phyloP scores from a whole-genome alignment of 2,113 vertebrate genomes.

The Centrocercus urophasianus region DNA sequence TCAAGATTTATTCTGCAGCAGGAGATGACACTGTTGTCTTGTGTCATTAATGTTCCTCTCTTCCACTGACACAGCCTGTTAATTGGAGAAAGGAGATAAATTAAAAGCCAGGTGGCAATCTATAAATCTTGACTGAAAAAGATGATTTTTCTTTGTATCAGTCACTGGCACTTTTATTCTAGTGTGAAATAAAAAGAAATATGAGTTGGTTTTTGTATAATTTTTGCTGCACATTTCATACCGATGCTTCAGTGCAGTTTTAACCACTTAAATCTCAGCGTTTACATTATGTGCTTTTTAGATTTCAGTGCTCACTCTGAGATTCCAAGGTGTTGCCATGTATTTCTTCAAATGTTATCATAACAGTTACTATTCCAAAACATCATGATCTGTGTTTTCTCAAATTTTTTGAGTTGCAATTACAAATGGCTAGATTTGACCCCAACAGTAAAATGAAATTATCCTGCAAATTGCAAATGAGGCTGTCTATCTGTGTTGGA shows the following conservation, averaged over 20 bases:
- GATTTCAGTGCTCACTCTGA: background rate
- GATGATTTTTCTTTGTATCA: background rate
- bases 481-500: background rate
- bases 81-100: slow-evolving; percentile 34
- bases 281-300: background rate
- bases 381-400: background rate
- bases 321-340: background rate
- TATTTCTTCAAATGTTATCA: background rate
- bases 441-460: background rate
- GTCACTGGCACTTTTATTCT: background rate
- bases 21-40: slow-evolving; percentile 41
- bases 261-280: background rate
- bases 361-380: background rate
- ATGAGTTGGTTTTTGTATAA: background rate
- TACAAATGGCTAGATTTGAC: background rate
- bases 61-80: slow-evolving; percentile 12
- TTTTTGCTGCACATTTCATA: background rate
- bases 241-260: background rate
- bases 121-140: slow-evolving; percentile 1
- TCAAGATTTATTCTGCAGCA: slow-evolving; percentile 12
- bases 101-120: background rate
- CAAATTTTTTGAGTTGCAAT: background rate
- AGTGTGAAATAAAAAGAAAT: background rate
- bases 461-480: background rate
- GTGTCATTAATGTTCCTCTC: slow-evolving; percentile 36